Evolutionary conservation across 2,888 invertebrate species (phyloP).

Genomic region (Timandra comae): DNA sequence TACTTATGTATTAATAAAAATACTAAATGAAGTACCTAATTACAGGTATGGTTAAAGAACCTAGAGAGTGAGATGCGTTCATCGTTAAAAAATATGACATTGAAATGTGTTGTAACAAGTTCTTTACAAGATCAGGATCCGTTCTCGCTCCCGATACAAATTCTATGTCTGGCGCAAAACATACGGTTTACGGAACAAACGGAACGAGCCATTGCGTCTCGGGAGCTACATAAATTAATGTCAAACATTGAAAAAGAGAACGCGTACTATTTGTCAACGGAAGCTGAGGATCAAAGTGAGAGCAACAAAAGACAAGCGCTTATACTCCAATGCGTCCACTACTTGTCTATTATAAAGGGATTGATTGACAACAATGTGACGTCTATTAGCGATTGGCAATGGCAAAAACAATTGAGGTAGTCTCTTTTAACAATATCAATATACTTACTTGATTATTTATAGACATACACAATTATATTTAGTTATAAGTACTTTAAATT

Average conservation of each 20-base stretch:
- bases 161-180: constrained; percentile 89
- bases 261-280: constrained; percentile 65
- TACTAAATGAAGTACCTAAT: constrained; percentile 2
- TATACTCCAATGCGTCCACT: constrained; percentile 95
- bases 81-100: constrained; percentile 81
- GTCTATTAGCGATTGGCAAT: constrained; percentile 88
- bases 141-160: constrained; percentile 80
- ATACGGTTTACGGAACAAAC: constrained; percentile 90
- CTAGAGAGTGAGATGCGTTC: constrained; percentile 88
- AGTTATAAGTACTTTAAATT: no score
- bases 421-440: constrained; percentile 1
- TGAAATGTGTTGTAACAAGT: constrained; percentile 68
- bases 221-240: constrained; percentile 76
- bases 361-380: constrained; percentile 83
- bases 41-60: constrained; percentile 84
- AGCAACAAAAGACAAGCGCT: constrained; percentile 93
- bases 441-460: no score
- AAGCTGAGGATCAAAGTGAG: constrained; percentile 77
- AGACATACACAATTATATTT: no score
- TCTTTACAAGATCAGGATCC: constrained; percentile 67
- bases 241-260: constrained; percentile 71
- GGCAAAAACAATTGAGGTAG: constrained; percentile 95
- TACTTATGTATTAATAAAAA: neutral
- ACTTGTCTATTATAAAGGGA: constrained; percentile 87
- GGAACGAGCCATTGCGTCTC: constrained; percentile 85